A percentile compares a stretch with the other conserved stretches of the same genome.
These are phyloP conservation scores for Cantharis rufa DNA, from an alignment of 2,888 invertebrate species.

Conservation along the genomic window DNA sequence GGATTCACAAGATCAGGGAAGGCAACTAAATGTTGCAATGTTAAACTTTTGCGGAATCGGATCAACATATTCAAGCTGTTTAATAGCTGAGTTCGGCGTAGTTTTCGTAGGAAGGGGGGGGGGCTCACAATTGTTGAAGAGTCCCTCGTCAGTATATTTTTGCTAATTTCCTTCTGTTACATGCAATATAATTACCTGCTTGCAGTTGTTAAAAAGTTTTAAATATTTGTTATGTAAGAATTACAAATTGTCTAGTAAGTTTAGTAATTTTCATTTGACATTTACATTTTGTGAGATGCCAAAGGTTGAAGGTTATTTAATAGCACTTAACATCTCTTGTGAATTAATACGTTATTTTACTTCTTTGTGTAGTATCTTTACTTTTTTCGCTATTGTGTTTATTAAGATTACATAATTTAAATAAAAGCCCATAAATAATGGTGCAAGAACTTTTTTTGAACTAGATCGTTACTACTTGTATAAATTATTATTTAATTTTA, in stretches of 20 bases:
- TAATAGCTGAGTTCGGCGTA: no score
- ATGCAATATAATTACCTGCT: neutral
- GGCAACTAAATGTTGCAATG: neutral
- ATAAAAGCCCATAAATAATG: neutral
- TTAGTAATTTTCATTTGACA: slow-evolving; percentile 27
- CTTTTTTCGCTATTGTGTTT: neutral
- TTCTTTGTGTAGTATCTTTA: slow-evolving; percentile 7
- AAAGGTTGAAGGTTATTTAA: slow-evolving; percentile 28
- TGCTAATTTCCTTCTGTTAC: neutral
- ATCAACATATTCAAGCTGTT: neutral
- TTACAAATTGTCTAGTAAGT: slow-evolving; percentile 15
- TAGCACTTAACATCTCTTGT: slow-evolving; percentile 11
- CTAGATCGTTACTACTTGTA: neutral
- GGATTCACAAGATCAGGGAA: neutral
- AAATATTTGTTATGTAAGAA: slow-evolving; percentile 16
- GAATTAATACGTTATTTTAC: slow-evolving; percentile 11
- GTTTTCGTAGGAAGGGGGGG: neutral
- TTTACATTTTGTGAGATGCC: slow-evolving; percentile 21
- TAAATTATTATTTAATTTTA: slow-evolving; percentile 1
- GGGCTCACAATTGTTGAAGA: neutral
- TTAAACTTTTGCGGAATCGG: neutral
- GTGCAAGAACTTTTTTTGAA: neutral
- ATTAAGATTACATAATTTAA: neutral
- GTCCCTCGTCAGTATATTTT: neutral
- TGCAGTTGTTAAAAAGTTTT: neutral